A percentile compares a stretch with the other conserved stretches of the same genome.
These are phyloP conservation scores for Chlamydotis undulata DNA, from an alignment of 2,113 vertebrate genomes.

Conservation along the genomic window DNA sequence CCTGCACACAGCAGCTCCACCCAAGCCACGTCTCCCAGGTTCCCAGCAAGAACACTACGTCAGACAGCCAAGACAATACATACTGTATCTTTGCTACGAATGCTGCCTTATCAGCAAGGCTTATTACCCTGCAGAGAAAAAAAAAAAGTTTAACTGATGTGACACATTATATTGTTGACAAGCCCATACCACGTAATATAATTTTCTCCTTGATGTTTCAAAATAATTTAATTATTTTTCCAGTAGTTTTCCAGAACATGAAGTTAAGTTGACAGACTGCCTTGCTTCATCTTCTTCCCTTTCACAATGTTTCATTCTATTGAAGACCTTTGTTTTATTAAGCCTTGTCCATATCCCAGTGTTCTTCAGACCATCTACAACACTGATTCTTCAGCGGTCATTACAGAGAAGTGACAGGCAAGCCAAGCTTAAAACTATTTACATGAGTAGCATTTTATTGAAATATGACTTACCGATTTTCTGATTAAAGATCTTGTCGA, in stretches of 20 bases:
- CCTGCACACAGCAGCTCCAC: neutral
- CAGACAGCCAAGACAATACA: neutral
- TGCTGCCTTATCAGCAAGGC: neutral
- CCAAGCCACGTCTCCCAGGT: accelerated
- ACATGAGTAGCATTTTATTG: accelerated
- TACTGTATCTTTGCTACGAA: neutral
- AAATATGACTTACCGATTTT: conserved; percentile 89
- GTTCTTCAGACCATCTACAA: neutral
- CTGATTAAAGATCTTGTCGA: conserved; percentile 98
- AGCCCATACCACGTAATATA: conserved; percentile 45
- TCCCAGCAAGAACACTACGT: neutral
- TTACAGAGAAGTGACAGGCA: neutral
- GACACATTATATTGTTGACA: conserved; percentile 52
- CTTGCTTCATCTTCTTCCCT: neutral
- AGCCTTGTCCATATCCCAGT: neutral
- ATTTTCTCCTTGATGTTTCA: conserved; percentile 47
- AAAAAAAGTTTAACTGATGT: conserved; percentile 2
- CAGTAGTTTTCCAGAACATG: conserved; percentile 47
- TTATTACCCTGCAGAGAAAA: neutral
- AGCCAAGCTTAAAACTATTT: neutral
- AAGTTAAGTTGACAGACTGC: conserved; percentile 30
- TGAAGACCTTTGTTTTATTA: neutral
- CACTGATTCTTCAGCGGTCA: neutral
- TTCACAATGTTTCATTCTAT: neutral
- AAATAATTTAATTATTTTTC: conserved; percentile 58